Evolutionary conservation across 2,888 invertebrate species (phyloP).

Genomic region (Anorthoa munda): DNA sequence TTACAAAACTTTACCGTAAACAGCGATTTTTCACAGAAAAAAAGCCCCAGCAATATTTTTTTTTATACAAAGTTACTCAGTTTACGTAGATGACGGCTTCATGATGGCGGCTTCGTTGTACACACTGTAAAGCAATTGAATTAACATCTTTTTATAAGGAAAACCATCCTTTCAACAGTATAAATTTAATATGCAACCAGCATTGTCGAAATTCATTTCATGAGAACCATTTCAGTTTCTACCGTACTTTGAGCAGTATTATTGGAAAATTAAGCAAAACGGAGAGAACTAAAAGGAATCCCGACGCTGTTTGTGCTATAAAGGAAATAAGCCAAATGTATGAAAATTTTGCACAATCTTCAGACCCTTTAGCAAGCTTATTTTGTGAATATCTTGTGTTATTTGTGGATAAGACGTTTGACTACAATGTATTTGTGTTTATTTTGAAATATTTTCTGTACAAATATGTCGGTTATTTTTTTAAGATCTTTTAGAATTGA

Average conservation of each 20-base stretch:
- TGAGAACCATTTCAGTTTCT: background rate
- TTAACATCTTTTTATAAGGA: background rate
- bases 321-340: constrained; percentile 30
- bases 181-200: background rate
- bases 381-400: constrained; percentile 9
- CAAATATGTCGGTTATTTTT: background rate
- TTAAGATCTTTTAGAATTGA: background rate
- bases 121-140: background rate
- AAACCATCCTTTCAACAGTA: background rate
- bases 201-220: background rate
- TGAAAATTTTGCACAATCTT: background rate
- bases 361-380: background rate
- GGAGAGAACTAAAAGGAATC: background rate
- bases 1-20: too few species aligned
- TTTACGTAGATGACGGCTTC: background rate
- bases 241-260: constrained; percentile 4
- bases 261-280: constrained; percentile 16
- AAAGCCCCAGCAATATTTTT: background rate
- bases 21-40: rapidly evolving
- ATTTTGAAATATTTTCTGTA: constrained; percentile 3
- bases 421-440: background rate
- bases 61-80: background rate
- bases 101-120: background rate
- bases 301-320: background rate
- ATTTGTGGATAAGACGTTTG: constrained; percentile 10